Evolutionary conservation across 92 coral and sea anemone species (phyloP).

Genomic region (Siderastrea radians): DNA sequence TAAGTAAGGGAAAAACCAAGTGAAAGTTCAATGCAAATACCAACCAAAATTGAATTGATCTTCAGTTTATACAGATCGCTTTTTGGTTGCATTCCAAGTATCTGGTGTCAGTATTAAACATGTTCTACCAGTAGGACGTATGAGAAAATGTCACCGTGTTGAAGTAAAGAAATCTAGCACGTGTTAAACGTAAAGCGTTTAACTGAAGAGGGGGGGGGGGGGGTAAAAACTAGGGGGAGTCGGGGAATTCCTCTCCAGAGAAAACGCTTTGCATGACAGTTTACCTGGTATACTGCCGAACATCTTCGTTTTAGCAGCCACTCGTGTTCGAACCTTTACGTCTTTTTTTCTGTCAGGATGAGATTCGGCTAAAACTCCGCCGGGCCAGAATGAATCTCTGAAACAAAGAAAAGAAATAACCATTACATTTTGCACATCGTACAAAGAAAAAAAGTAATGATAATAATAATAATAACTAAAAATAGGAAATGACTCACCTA

Average conservation of each 20-base stretch:
- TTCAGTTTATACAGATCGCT: too few relatives aligned
- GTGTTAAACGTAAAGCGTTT: too few relatives aligned
- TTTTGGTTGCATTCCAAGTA: too few relatives aligned
- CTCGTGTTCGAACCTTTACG: constrained; percentile 93
- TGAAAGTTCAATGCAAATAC: too few relatives aligned
- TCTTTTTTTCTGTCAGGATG: constrained; percentile 87
- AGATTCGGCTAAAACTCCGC: constrained; percentile 91
- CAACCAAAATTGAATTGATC: too few relatives aligned
- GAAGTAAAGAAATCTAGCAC: too few relatives aligned
- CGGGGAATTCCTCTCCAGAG: neutral
- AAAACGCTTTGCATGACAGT: neutral
- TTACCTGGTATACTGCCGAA: constrained; percentile 96
- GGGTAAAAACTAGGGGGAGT: neutral
- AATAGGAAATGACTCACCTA: constrained; percentile 65
- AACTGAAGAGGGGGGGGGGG: too few relatives aligned
- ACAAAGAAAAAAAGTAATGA: neutral
- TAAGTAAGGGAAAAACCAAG: too few relatives aligned
- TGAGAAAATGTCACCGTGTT: too few relatives aligned
- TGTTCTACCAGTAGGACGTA: too few relatives aligned
- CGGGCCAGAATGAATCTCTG: constrained; percentile 98
- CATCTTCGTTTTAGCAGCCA: constrained; percentile 98
- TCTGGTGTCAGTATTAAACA: too few relatives aligned
- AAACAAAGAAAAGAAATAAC: neutral
- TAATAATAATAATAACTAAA: too few relatives aligned
- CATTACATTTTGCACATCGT: neutral